A percentile compares a stretch with the other conserved stretches of the same genome.
These are phyloP conservation scores for Molossus molossus DNA, from an alignment of 2,797 vertebrate genomes.

Conservation along the genomic window DNA sequence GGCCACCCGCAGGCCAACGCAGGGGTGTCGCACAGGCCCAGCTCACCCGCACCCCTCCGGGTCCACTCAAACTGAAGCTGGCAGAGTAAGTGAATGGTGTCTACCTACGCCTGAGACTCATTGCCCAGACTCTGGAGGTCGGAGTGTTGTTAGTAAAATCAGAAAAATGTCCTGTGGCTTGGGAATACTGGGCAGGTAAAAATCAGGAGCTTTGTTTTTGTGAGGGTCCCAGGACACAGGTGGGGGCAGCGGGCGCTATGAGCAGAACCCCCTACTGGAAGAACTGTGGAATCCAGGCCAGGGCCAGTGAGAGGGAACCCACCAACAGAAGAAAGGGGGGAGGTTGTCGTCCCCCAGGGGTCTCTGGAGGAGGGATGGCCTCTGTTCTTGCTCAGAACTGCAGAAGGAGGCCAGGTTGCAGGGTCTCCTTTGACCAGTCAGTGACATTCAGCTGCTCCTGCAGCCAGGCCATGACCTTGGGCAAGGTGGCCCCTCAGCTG, in stretches of 20 bases:
- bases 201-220: not conserved
- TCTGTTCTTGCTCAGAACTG: not conserved
- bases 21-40: conserved; percentile 55
- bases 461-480: not conserved
- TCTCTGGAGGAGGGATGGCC: not conserved
- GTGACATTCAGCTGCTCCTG: not conserved
- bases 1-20: conserved; percentile 82
- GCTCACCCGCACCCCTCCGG: not conserved
- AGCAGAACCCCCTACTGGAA: no score
- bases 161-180: not conserved
- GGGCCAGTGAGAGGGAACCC: no score
- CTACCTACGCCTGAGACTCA: not conserved
- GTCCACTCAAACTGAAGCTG: no score
- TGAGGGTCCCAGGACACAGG: no score
- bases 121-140: not conserved
- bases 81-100: no score
- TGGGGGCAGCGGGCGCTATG: no score
- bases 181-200: not conserved
- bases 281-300: no score
- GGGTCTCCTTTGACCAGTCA: not conserved
- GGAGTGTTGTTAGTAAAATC: not conserved
- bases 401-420: not conserved
- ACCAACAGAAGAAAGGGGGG: no score
- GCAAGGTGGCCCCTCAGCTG: not conserved
- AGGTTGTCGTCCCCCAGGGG: not conserved